Conservation (phyloP, 2,113 vertebrate genomes). For the Rhynchomys soricoides region DNA sequence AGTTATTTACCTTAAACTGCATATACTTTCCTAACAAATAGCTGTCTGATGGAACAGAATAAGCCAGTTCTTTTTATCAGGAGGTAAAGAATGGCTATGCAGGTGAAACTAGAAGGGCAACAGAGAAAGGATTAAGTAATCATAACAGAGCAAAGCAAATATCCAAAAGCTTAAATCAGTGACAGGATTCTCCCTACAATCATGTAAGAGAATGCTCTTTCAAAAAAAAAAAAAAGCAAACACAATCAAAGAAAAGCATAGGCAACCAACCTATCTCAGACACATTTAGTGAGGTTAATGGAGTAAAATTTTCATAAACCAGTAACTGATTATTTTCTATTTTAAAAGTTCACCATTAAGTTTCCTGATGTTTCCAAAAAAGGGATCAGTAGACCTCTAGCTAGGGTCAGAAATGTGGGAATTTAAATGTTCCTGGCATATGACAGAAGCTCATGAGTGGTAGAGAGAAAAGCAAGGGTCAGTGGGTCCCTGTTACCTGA, state of each 20-base stretch:
- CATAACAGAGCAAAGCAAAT: not conserved
- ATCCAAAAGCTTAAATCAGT: constrained; percentile 30
- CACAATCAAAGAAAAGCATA: constrained; percentile 17
- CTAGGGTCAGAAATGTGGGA: constrained; percentile 23
- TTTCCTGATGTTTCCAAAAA: constrained; percentile 40
- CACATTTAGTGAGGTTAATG: constrained; percentile 40
- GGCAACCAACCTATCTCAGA: constrained; percentile 9
- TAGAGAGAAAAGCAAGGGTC: constrained; percentile 16
- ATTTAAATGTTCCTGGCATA: constrained; percentile 40
- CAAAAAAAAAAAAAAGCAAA: constrained; percentile 38
- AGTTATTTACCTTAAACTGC: constrained; percentile 1
- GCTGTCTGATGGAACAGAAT: not conserved
- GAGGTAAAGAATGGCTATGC: not conserved
- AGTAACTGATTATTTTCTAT: constrained; percentile 33
- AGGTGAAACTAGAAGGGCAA: constrained; percentile 38
- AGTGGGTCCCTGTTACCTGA: not conserved
- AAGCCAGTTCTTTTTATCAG: not conserved
- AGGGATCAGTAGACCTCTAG: constrained; percentile 46
- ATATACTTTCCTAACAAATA: constrained; percentile 41
- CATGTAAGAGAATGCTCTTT: constrained; percentile 54
- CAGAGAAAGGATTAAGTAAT: constrained; percentile 41
- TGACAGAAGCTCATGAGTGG: not conserved
- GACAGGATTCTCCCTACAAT: constrained; percentile 31
- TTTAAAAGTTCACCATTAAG: constrained; percentile 47
- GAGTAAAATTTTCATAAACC: constrained; percentile 49